Conservation (phyloP, 2,888 invertebrate species). For the Melanostoma scalare region DNA sequence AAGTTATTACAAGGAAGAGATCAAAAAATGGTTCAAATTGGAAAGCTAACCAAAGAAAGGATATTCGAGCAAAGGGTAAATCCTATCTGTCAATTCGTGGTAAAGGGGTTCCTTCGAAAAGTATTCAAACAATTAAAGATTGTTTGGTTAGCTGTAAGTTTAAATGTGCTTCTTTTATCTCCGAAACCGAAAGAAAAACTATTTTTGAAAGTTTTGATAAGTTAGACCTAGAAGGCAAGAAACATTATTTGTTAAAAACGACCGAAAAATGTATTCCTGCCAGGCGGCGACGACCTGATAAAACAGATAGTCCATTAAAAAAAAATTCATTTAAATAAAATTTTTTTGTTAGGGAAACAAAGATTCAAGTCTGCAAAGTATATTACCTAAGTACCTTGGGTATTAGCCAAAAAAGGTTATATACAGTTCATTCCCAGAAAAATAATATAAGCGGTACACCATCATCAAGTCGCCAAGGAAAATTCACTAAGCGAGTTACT, state of each 20-base stretch:
- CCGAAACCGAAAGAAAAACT: slow-evolving; percentile 4
- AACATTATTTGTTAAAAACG: slow-evolving; percentile 12
- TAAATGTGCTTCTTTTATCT: not conserved
- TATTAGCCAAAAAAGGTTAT: slow-evolving; percentile 6
- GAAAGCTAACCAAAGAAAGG: no score
- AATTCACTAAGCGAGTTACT: not conserved
- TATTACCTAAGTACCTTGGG: slow-evolving; percentile 15
- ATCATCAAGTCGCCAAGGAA: not conserved
- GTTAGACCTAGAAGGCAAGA: slow-evolving; percentile 3
- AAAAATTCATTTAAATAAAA: slow-evolving; percentile 1
- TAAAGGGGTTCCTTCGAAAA: no score
- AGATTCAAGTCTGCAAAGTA: slow-evolving; percentile 9
- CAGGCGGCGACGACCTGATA: no score
- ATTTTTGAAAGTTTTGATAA: slow-evolving; percentile 17
- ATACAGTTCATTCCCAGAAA: not conserved
- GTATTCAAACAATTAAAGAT: no score
- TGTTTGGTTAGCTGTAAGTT: no score
- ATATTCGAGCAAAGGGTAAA: no score
- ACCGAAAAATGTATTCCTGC: not conserved
- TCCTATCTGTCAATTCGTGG: no score
- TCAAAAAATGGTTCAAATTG: no score
- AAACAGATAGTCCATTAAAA: not conserved
- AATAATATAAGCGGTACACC: slow-evolving; percentile 12
- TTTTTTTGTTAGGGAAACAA: not conserved
- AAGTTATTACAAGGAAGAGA: no score